Evolutionary conservation across 1,140 invertebrate species (phyloP), one percentile per base, ranked within the genome.

Genomic region (Hylaeus volcanicus): DNA sequence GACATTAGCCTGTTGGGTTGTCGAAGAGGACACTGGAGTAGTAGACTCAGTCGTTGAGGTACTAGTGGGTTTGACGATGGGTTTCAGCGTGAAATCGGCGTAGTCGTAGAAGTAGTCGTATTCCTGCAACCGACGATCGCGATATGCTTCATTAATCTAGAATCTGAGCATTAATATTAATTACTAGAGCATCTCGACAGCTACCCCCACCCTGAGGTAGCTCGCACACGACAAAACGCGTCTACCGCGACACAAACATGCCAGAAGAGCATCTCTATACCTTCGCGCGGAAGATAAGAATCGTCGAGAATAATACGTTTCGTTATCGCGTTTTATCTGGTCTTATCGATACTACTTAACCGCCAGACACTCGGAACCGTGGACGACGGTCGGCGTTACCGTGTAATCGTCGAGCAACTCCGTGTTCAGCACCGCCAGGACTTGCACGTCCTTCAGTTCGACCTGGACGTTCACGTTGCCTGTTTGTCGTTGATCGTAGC

Each of bases 391-490:
- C n/a, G 3, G 53, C 41, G 61, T 93, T 92, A 94, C 94, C 92
- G 94, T 93, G 82, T 95, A 94, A 90, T 94, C 93, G 37, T 93
- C 92, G 71, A 95, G 87, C 0, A 92, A 37, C 37, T 94, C 94
- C 73, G 95, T 94, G 73, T 94, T 92, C 37, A 95, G 84, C 55
- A 97, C 88, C 51, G 96, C 96, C 80, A 97, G 94, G 84, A 97
- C 95, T 88, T 96, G 94, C 71, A 97, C 92, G 92, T 97, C 96
- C 92, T 97, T 97, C 69, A 97, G 91, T 89, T 96, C 95, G 64
- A 97, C 93, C 88, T 96, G 96, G 61, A 97, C 95, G 92, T 97
- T 97, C 82, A 96, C 94, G 78, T 96, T 95, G 4, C 96, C 96
- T 1, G 94, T 95, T 91, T 97, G 96, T 53, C 95, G 95, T 89